A percentile compares a stretch with the other conserved stretches of the same genome.
These are phyloP conservation scores for Sylvietta virens DNA, from an alignment of 2,113 vertebrate species.

Conservation along the genomic window DNA sequence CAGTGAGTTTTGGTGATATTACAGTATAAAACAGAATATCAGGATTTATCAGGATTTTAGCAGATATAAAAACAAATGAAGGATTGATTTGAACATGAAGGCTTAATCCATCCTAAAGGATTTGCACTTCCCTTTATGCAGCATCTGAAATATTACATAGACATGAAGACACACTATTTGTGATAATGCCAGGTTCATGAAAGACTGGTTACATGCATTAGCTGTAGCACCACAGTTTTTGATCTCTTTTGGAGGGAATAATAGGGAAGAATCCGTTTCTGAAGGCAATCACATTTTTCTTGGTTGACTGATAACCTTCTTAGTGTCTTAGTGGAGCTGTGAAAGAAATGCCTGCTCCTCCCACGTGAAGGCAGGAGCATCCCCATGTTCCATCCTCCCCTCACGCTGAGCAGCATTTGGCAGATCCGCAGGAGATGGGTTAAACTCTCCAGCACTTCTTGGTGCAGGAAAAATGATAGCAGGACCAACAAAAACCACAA, in stretches of 20 bases:
- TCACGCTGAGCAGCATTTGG: accelerated
- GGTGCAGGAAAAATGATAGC: neutral
- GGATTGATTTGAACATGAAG: neutral
- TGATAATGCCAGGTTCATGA: neutral
- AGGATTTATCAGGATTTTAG: neutral
- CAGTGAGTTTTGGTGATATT: neutral
- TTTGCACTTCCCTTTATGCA: neutral
- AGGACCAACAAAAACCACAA: neutral
- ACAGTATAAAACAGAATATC: neutral
- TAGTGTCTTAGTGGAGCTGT: neutral
- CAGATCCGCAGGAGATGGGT: neutral
- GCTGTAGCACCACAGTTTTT: neutral
- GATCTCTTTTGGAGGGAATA: neutral
- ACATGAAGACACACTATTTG: neutral
- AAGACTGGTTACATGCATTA: neutral
- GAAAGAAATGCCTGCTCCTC: neutral
- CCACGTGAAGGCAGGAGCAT: neutral
- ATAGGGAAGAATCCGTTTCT: neutral
- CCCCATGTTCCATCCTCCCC: no score
- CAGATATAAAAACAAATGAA: neutral
- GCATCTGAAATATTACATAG: neutral
- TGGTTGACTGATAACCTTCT: neutral
- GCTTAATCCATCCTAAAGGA: neutral
- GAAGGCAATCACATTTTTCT: neutral
- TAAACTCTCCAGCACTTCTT: neutral